Conservation (phyloP, 1,140 invertebrate genomes). For the Drosophila bifasciata region DNA sequence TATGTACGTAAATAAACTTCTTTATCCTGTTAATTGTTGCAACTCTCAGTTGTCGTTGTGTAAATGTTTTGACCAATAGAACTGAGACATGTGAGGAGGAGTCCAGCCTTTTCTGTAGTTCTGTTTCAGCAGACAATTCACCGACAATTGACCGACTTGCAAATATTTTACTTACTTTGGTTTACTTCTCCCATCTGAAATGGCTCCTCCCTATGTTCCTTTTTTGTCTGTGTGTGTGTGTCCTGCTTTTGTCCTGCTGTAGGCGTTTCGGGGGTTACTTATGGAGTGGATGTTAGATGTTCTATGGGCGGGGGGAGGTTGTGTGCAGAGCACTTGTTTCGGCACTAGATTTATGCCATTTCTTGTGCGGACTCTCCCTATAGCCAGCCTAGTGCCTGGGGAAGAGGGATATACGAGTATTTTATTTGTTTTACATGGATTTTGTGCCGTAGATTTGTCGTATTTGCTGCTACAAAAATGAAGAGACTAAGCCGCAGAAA, state of each 20-base stretch:
- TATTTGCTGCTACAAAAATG: conserved; percentile 48
- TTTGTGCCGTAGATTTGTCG: conserved; percentile 50
- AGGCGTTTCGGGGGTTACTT: conserved; percentile 71
- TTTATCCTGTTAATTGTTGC: too few species aligned
- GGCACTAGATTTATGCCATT: conserved; percentile 68
- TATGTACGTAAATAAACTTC: too few species aligned
- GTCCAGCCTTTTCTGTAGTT: too few species aligned
- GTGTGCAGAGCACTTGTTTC: conserved; percentile 56
- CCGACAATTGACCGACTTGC: conserved; percentile 38
- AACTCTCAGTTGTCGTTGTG: conserved; percentile 28
- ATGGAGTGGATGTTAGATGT: not conserved
- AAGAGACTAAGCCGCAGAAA: too few species aligned
- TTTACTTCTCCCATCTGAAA: conserved; percentile 23
- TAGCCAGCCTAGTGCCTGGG: conserved; percentile 27
- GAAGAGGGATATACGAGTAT: conserved; percentile 54
- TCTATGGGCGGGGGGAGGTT: conserved; percentile 15
- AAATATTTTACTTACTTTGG: conserved; percentile 64
- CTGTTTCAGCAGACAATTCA: conserved; percentile 6
- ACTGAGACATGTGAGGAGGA: not conserved
- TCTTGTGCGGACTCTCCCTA: conserved; percentile 40
- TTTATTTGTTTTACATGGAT: conserved; percentile 76
- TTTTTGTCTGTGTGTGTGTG: conserved; percentile 7
- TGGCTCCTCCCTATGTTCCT: not conserved
- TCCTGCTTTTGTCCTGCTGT: conserved; percentile 26
- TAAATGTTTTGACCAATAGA: conserved; percentile 12